Conservation (phyloP, 35 echinoderm and acorn worm genomes). For the Ophiothrix spiculata region DNA sequence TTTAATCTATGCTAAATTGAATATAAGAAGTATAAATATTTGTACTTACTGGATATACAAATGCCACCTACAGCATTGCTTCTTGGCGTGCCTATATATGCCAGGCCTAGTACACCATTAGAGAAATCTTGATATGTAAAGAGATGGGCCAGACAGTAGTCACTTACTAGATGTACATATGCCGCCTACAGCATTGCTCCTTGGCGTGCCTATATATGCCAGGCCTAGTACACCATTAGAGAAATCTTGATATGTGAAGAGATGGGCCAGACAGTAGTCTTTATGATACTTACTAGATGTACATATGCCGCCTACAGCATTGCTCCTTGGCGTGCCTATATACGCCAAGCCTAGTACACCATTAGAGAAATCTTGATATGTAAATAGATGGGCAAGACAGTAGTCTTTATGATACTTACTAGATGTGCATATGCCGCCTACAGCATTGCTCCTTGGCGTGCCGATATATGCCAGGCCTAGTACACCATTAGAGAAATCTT, state of each 20-base stretch:
- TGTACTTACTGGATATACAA: slow-evolving; percentile 75
- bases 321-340: slow-evolving; percentile 82
- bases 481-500: slow-evolving; percentile 70
- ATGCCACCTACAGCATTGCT: slow-evolving; percentile 91
- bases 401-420: slow-evolving; percentile 60
- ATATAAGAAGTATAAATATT: too few species aligned
- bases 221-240: slow-evolving; percentile 72
- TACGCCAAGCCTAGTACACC: slow-evolving; percentile 88
- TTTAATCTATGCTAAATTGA: too few species aligned
- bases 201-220: slow-evolving; percentile 87
- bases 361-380: slow-evolving; percentile 79
- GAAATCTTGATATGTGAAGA: slow-evolving; percentile 94
- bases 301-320: slow-evolving; percentile 92
- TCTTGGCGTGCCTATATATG: slow-evolving; percentile 88
- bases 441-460: slow-evolving; percentile 71
- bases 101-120: slow-evolving; percentile 75
- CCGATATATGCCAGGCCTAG: slow-evolving; percentile 77
- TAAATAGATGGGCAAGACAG: slow-evolving; percentile 86
- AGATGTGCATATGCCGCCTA: slow-evolving; percentile 70
- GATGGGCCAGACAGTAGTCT: slow-evolving; percentile 70
- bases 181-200: slow-evolving; percentile 87
- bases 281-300: slow-evolving; percentile 63
- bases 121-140: slow-evolving; percentile 93
- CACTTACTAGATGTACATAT: slow-evolving; percentile 82
- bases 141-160: slow-evolving; percentile 81